Conservation (phyloP, 2,888 invertebrate genomes). For the Zygothrica quintamaculata region DNA sequence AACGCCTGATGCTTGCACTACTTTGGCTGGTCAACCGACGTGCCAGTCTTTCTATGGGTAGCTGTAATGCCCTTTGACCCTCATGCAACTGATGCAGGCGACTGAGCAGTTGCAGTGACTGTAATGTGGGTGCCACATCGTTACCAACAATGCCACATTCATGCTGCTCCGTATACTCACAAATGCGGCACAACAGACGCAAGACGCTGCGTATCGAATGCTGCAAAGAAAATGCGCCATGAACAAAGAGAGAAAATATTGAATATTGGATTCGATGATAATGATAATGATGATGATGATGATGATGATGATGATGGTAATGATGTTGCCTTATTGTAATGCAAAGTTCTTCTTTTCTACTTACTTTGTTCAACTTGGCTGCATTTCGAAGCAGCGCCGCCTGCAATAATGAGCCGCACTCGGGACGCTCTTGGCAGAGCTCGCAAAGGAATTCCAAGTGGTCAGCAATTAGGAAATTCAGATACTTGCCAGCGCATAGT, state of each 20-base stretch:
- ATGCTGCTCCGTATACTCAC: constrained; percentile 29
- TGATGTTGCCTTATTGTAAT: constrained; percentile 47
- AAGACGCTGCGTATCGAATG: constrained; percentile 68
- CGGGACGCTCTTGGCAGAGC: constrained; percentile 80
- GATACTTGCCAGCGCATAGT: constrained; percentile 74
- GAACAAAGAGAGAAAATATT: constrained; percentile 22
- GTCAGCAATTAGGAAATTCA: constrained; percentile 83
- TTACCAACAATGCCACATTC: constrained; percentile 27
- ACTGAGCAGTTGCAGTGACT: constrained; percentile 71
- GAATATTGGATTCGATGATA: no score
- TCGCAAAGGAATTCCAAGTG: constrained; percentile 82
- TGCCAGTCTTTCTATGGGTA: constrained; percentile 78
- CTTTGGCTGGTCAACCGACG: constrained; percentile 58
- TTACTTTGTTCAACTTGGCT: constrained; percentile 77
- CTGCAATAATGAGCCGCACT: constrained; percentile 82
- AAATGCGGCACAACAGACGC: constrained; percentile 62
- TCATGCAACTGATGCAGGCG: constrained; percentile 68
- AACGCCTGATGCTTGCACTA: constrained; percentile 48
- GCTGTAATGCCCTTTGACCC: constrained; percentile 63
- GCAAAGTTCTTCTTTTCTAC: constrained; percentile 52
- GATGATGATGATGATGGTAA: no score
- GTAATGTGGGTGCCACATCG: constrained; percentile 31
- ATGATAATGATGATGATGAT: no score
- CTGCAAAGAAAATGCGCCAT: constrained; percentile 39
- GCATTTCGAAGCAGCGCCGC: constrained; percentile 78